These are phyloP conservation scores for Alouatta palliata DNA, from an alignment of 2,113 vertebrate genomes.

Conservation along the genomic window DNA sequence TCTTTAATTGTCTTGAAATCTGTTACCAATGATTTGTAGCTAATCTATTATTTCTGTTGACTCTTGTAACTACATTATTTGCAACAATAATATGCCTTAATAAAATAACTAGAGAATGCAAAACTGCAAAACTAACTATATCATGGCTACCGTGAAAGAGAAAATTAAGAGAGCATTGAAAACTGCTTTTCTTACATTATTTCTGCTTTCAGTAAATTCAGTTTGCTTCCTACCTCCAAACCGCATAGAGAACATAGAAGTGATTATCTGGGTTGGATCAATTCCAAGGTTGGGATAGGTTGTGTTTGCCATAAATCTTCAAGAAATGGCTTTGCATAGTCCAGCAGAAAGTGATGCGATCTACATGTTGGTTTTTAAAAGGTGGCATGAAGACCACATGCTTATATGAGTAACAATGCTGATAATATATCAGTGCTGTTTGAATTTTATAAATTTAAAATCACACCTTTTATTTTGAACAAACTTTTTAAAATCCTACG, in stretches of 20 bases:
- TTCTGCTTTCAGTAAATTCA: not conserved
- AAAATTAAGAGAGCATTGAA: not conserved
- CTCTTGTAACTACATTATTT: not conserved
- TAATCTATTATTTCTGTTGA: not conserved
- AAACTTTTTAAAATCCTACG: not conserved
- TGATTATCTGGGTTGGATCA: not conserved
- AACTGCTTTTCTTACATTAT: not conserved
- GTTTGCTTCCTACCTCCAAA: not conserved
- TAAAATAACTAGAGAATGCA: not conserved
- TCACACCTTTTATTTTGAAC: not conserved
- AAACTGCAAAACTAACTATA: not conserved
- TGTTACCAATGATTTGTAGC: not conserved
- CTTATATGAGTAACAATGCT: not conserved
- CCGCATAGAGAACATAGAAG: not conserved
- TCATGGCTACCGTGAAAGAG: not conserved
- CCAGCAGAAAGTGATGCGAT: not conserved
- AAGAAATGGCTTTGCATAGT: not conserved
- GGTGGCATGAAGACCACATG: not conserved
- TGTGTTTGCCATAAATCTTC: not conserved
- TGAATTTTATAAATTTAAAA: not conserved
- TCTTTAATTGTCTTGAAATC: not conserved
- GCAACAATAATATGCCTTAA: not conserved
- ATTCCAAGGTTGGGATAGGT: not conserved
- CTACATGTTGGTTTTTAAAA: not conserved
- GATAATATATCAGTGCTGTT: not conserved